Evolutionary conservation across 1,140 invertebrate genomes (phyloP).

Genomic region (Pissodes strobi): DNA sequence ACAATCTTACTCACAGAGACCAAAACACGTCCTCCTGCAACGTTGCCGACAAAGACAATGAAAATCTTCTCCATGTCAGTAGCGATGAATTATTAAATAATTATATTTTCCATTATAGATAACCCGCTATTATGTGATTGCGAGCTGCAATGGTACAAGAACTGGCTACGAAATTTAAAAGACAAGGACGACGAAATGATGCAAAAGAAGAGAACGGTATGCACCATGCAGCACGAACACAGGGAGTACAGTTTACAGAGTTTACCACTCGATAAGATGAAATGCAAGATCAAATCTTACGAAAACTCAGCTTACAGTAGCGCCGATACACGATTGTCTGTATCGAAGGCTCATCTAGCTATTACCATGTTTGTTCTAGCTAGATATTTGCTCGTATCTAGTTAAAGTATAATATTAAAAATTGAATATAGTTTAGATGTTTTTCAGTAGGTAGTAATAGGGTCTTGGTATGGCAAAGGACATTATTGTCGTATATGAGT

Average conservation of each 20-base stretch:
- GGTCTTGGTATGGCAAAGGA: background rate
- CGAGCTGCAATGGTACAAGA: conserved; percentile 83
- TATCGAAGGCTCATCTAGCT: background rate
- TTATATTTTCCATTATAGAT: conserved; percentile 62
- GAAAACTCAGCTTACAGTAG: conserved; percentile 41
- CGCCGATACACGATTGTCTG: background rate
- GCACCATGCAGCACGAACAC: conserved; percentile 74
- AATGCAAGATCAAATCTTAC: conserved; percentile 70
- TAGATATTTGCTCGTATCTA: conserved; percentile 27
- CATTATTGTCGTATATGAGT: background rate
- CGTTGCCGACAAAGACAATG: too few relatives aligned
- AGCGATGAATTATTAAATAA: too few relatives aligned
- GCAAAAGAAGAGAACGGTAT: conserved; percentile 81
- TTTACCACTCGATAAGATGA: conserved; percentile 79
- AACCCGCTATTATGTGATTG: conserved; percentile 88
- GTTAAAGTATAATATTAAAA: conserved; percentile 20
- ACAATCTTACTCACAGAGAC: too few relatives aligned
- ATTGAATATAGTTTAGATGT: conserved; percentile 11
- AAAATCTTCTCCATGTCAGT: too few relatives aligned
- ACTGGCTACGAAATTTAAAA: conserved; percentile 74
- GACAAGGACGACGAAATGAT: conserved; percentile 83
- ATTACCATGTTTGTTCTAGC: conserved; percentile 31
- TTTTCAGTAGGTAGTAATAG: background rate
- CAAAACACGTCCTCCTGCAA: too few relatives aligned
- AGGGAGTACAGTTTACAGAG: conserved; percentile 79